Evolutionary conservation across 2,888 invertebrate genomes (phyloP), one percentile per base, ranked within the genome.

Genomic region (Eulithis prunata): DNA sequence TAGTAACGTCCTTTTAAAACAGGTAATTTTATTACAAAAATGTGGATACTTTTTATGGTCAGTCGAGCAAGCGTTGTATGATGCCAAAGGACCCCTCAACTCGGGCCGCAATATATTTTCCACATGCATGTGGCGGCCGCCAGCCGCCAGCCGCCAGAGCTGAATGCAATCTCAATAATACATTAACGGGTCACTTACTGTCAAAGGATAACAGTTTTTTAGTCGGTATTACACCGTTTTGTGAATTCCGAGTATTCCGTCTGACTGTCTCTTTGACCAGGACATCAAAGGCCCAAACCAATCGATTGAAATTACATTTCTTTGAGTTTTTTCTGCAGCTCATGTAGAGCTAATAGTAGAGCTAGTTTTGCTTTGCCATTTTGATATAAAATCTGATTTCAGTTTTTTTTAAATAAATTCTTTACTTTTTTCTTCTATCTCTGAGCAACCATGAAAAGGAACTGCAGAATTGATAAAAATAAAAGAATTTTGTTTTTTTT

Each of bases 1-100:
- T 89, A 92, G 89, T 91, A 90, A 90, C 87, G 87, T 92, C 88
- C 91, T 91, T 91, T 92, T 91, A 92, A 92, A 92, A 91, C 91
- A 91, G 89, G 92, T 92, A 92, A 92, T 91, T 90, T 91, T 87
- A 91, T 92, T 91, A 89, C 85, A 91, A 91, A 91, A 90, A 89
- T 87, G 86, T 86, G 83, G 78, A 87, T 86, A 87, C 85, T 87
- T 88, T 91, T 89, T 87, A 87, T 86, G 88, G 86, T 86, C 87
- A 89, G 85, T 85, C 85, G 85, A 86, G 85, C 85, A 83, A 84
- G 79, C 82, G 79, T 71, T 75, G 79, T 78, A 78, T 75, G 82
- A 75, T 77, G 77, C 76, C 80, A 81, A 81, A 80, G 81, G 81
- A 74, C 68, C 66, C 73, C 75, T 76, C 72, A 73, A 65, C 73